Base-by-base conservation (phyloP, 2,888 invertebrate genomes). In the Lysandra bellargus region DNA sequence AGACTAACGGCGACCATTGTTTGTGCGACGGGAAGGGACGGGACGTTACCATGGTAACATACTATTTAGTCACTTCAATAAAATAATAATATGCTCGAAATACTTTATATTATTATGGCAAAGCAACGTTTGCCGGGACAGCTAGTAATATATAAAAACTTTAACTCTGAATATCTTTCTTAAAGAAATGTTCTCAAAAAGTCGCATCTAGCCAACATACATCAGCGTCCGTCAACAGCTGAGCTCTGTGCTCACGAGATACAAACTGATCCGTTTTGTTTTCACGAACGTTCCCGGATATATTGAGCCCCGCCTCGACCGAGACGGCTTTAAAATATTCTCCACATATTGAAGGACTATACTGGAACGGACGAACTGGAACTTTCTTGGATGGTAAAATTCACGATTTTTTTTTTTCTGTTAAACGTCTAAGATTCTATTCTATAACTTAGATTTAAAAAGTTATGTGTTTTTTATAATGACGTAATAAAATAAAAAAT, bases 211-310 rank as follows among this genome's bases (percentile, higher is more conserved):
- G 89, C 81, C 82, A 80, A 83, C 82, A 79, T 83, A 83, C 80
- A 83, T 78, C 3, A 5, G 44, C 23, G 80, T 74, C 79, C 40
- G 80, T 74, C 80, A 78, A 81, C 83, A 84, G 85, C 86, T 84
- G 81, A 79, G 84, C 83, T 81, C 82, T 85, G 85, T 83, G 85
- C 85, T 85, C 84, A 80, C 83, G 83, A 86, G 88, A 89, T 88
- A 88, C 88, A 86, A 84, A 85, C 87, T 90, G 91, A 92, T 91
- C 90, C 90, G 87, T 90, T 92, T 90, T 89, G 90, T 91, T 88
- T 88, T 85, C 84, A 33, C 75, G 84, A 86, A 84, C 83, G 81
- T 80, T 85, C 85, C 82, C 82, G 81, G 83, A 83, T 84, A 86
- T 83, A 84, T 84, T 84, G 84, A 84, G 84, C 84, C 83, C 33